Evolutionary conservation across 2,888 invertebrate genomes (phyloP), one percentile per base, ranked within the genome.

Genomic region (Drosophila gaucha): DNA sequence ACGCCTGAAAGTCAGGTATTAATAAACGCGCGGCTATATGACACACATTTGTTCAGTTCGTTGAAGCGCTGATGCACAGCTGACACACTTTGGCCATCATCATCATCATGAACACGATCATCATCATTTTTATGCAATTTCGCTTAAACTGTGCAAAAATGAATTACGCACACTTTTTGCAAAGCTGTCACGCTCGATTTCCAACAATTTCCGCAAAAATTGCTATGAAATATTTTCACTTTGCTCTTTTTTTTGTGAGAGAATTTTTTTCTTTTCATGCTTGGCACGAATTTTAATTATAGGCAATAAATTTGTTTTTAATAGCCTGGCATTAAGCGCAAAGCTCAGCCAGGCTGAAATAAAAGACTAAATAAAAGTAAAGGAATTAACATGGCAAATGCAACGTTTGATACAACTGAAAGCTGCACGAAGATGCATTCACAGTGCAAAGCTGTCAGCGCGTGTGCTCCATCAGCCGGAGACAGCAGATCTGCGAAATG

Each of bases 271-370:
- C 41, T 35, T 39, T 41, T 41, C 38, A 12, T 26, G 54, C 47
- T 36, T 49, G 62, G 47, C 67, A 68, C 59, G 64, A 70, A 67
- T 66, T 82, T 84, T 82, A 82, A 82, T 83, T 80, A 70, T 62
- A 62, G 85, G 71, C 69, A 51, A 83, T 83, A 85, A 85, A 83
- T 84, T 79, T 76, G 67, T 56, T 68, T 80, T 72, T 78, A 79
- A 82, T 80, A 68, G 78, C 67, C 16, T 31, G 65, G 63, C 60
- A 74, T 74, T 67, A 68, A 74, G 65, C 47, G 57, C 54, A 24
- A 62, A 57, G 47, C 36, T 35, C 18, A 36, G 46, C 20, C 62
- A 46, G 3, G 8, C 6, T 41, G 26, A 41, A 4, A n/a, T 49
- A 18, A 6, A 9, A 3, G 8, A 18, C 24, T 26, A 49, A 43